phyloP scores from a whole-genome alignment of 1,140 invertebrate genomes.

The Dolichoris vasculosae region DNA sequence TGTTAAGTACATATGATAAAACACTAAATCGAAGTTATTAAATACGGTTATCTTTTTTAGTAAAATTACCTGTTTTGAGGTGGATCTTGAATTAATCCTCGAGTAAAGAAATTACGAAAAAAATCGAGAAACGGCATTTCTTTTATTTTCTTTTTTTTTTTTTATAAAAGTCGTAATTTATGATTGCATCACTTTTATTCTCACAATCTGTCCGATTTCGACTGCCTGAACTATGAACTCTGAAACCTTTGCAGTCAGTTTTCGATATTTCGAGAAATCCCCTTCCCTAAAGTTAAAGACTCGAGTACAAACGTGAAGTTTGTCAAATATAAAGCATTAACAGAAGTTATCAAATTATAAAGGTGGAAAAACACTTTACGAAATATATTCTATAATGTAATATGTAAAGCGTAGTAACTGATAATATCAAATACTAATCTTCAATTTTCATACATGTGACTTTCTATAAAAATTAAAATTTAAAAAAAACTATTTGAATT shows the following conservation, averaged over 20 bases:
- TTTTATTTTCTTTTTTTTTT: not conserved
- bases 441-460: not conserved
- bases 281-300: not conserved
- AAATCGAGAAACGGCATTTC: constrained; percentile 62
- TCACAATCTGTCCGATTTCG: not conserved
- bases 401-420: too few species aligned
- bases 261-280: not conserved
- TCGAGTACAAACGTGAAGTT: not conserved
- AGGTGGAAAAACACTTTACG: not conserved
- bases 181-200: constrained; percentile 52
- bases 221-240: not conserved
- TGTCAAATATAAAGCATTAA: not conserved
- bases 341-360: constrained; percentile 11
- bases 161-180: constrained; percentile 11
- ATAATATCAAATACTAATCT: too few species aligned
- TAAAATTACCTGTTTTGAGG: constrained; percentile 8
- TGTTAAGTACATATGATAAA: not conserved
- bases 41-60: not conserved
- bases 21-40: not conserved
- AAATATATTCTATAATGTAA: too few species aligned
- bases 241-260: not conserved
- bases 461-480: too few species aligned
- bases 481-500: not conserved
- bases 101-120: constrained; percentile 61
- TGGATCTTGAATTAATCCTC: constrained; percentile 39